phyloP scores from a whole-genome alignment of 2,797 vertebrate species.

The Squalus acanthias region DNA sequence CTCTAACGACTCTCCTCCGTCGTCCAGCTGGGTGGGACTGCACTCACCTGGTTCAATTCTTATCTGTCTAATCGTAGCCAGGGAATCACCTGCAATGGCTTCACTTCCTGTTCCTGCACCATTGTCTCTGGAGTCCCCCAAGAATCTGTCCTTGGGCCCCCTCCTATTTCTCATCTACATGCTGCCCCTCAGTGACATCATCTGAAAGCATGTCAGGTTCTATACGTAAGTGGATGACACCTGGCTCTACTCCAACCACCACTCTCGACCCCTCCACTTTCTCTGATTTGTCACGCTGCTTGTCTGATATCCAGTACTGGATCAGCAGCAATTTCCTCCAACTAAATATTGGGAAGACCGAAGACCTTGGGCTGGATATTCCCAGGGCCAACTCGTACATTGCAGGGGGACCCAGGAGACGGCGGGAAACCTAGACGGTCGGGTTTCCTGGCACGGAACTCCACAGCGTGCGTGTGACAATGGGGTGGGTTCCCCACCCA shows the following conservation, averaged over 20 bases:
- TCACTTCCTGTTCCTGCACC: background rate
- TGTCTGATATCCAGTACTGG: background rate
- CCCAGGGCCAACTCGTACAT: too few species aligned
- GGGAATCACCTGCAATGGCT: background rate
- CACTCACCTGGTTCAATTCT: background rate
- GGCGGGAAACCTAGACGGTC: too few species aligned
- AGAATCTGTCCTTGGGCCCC: background rate
- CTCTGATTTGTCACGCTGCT: background rate
- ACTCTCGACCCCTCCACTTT: background rate
- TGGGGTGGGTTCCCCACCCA: too few species aligned
- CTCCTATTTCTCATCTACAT: background rate
- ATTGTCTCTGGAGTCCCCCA: background rate
- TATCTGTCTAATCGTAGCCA: background rate
- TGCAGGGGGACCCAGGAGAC: too few species aligned
- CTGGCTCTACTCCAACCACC: background rate
- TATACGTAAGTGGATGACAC: background rate
- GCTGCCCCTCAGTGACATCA: background rate
- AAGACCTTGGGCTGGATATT: background rate
- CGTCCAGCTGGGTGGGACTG: background rate
- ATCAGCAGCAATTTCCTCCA: background rate
- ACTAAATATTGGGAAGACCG: conserved; percentile 6
- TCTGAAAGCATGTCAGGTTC: background rate
- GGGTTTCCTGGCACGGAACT: too few species aligned
- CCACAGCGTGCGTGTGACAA: too few species aligned
- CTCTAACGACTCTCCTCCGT: background rate